Evolutionary conservation across 2,797 vertebrate genomes (phyloP).

Genomic region (Cyclopterus lumpus): DNA sequence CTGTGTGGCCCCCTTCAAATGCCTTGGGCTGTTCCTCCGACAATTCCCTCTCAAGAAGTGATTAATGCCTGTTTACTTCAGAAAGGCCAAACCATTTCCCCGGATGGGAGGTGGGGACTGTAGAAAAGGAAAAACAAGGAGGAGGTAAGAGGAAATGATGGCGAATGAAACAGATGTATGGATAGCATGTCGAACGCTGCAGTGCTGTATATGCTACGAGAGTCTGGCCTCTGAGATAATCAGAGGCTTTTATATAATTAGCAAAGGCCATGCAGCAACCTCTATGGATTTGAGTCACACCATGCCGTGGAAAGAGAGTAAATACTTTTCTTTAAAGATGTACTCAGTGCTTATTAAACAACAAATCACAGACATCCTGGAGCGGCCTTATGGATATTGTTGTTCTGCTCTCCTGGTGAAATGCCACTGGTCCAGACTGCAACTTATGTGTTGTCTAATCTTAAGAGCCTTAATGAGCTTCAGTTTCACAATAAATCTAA

Average conservation of each 20-base stretch:
- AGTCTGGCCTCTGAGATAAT: slow-evolving; percentile 64
- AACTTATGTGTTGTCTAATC: slow-evolving; percentile 25
- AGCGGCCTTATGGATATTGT: slow-evolving; percentile 26
- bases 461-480: slow-evolving; percentile 22
- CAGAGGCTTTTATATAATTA: slow-evolving; percentile 71
- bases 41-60: slow-evolving; percentile 81
- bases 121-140: slow-evolving; percentile 41
- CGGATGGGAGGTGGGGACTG: slow-evolving; percentile 57
- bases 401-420: slow-evolving; percentile 33
- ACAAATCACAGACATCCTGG: slow-evolving; percentile 50
- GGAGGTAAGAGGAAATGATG: slow-evolving; percentile 45
- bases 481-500: slow-evolving; percentile 28
- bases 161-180: slow-evolving; percentile 46
- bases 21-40: slow-evolving; percentile 81
- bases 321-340: slow-evolving; percentile 47
- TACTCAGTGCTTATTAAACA: slow-evolving; percentile 62
- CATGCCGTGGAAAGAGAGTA: slow-evolving; percentile 26
- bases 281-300: slow-evolving; percentile 65
- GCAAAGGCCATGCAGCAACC: slow-evolving; percentile 52
- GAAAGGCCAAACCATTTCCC: slow-evolving; percentile 80
- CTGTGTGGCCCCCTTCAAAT: slow-evolving; percentile 75
- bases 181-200: slow-evolving; percentile 31
- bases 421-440: slow-evolving; percentile 28
- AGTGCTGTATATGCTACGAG: background rate
- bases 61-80: slow-evolving; percentile 89